Conservation (phyloP, 2,888 invertebrate species). For the Temnothorax unifasciatus region DNA sequence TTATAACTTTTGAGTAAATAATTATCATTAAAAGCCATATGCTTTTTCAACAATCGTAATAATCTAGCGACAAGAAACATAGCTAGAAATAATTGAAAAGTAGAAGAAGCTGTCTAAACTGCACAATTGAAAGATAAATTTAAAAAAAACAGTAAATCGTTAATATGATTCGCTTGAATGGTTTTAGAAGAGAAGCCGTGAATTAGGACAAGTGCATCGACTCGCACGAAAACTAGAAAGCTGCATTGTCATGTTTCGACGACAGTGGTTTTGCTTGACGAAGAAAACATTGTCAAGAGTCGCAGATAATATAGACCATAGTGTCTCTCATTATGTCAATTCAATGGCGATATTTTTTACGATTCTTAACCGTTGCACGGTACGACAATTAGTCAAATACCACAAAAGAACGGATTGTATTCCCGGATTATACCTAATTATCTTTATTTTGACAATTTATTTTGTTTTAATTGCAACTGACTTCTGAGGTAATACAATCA, state of each 20-base stretch:
- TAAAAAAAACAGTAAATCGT: background rate
- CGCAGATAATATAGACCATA: conserved; percentile 22
- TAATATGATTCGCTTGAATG: conserved; percentile 10
- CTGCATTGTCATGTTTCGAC: conserved; percentile 33
- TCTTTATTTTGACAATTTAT: conserved; percentile 23
- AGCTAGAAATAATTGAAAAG: background rate
- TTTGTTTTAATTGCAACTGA: conserved; percentile 14
- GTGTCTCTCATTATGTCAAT: conserved; percentile 46
- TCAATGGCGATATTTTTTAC: conserved; percentile 38
- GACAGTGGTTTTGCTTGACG: conserved; percentile 30
- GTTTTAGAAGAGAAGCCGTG: conserved; percentile 33
- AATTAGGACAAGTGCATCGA: conserved; percentile 52
- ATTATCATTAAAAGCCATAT: background rate
- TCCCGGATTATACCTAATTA: background rate
- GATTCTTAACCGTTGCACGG: background rate
- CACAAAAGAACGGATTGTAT: background rate
- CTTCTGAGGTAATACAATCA: background rate
- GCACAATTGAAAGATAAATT: background rate
- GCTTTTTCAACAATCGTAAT: background rate
- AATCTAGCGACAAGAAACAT: background rate
- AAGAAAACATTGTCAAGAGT: conserved; percentile 43
- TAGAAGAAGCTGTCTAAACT: background rate
- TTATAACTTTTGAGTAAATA: background rate
- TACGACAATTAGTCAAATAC: conserved; percentile 2
- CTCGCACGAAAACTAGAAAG: conserved; percentile 44